Evolutionary conservation across 2,797 vertebrate genomes (phyloP).

Genomic region (Sarcophilus harrisii): DNA sequence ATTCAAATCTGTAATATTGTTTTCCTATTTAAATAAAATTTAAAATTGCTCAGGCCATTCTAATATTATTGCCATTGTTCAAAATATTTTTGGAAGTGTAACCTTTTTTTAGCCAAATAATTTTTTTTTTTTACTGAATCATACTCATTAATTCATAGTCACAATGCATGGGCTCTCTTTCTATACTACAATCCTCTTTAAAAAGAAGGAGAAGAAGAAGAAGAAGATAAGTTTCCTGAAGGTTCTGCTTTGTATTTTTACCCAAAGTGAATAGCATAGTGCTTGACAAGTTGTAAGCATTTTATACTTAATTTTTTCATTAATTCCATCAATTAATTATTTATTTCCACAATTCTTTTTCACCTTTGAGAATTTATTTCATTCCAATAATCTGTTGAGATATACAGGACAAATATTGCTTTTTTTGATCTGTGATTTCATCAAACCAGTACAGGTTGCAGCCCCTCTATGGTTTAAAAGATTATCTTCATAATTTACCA

Average conservation of each 20-base stretch:
- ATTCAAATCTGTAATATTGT: not conserved
- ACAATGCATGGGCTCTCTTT: not conserved
- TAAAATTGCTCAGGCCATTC: not conserved
- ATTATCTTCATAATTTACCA: not conserved
- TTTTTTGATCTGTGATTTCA: not conserved
- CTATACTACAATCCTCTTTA: not conserved
- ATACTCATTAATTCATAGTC: not conserved
- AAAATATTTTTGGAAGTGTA: not conserved
- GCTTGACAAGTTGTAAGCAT: not conserved
- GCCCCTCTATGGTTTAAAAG: not conserved
- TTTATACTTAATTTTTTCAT: not conserved
- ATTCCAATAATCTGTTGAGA: not conserved
- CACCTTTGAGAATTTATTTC: rapidly evolving
- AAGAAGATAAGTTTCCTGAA: not conserved
- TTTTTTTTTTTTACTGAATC: not conserved
- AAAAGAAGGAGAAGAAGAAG: too few relatives aligned
- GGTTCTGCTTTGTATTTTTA: not conserved
- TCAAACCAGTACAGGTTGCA: not conserved
- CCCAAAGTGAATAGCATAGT: not conserved
- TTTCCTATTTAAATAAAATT: not conserved
- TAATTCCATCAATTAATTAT: not conserved
- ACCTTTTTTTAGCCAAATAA: not conserved
- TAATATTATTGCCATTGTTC: not conserved
- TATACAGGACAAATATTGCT: rapidly evolving
- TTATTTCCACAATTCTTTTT: not conserved